Evolutionary conservation across 2,888 invertebrate species (phyloP).

Genomic region (Eubasilissa splendida): DNA sequence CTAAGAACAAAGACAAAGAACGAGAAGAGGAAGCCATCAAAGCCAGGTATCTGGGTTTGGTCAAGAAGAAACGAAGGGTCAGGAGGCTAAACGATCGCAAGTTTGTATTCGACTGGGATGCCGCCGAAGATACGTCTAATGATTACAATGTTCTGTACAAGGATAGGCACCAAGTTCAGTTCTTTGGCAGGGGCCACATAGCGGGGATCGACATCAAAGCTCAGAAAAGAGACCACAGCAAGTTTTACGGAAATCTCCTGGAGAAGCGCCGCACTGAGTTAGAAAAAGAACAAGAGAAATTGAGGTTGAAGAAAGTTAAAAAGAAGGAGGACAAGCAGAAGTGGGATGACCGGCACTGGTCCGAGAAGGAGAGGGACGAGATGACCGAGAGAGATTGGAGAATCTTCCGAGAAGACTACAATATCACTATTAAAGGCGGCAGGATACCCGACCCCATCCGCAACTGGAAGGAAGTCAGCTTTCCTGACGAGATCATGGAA

Average conservation of each 20-base stretch:
- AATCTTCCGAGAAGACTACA: conserved; percentile 99
- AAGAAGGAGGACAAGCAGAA: conserved; percentile 98
- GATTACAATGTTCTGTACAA: conserved; percentile 98
- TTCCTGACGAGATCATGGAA: conserved; percentile 92
- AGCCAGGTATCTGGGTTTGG: conserved; percentile 93
- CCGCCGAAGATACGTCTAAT: conserved; percentile 96
- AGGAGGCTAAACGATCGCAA: conserved; percentile 97
- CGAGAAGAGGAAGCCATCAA: conserved; percentile 96
- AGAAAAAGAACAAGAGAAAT: conserved; percentile 96
- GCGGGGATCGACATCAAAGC: conserved; percentile 99
- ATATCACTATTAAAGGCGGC: conserved; percentile 98
- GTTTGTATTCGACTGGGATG: conserved; percentile 99
- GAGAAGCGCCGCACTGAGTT: conserved; percentile 96
- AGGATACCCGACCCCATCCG: conserved; percentile 96
- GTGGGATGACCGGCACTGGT: conserved; percentile 99
- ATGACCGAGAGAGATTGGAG: conserved; percentile 99
- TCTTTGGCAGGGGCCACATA: conserved; percentile 97
- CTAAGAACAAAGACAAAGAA: conserved; percentile 83
- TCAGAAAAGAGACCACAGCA: conserved; percentile 94
- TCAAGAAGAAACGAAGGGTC: conserved; percentile 94
- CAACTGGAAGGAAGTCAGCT: conserved; percentile 94
- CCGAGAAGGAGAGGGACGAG: conserved; percentile 92
- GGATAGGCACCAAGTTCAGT: conserved; percentile 96
- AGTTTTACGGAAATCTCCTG: conserved; percentile 96
- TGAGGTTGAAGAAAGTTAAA: conserved; percentile 92